Evolutionary conservation across 2,113 vertebrate genomes (phyloP), one percentile per base, ranked within the genome.

Genomic region (Tringa solitaria): DNA sequence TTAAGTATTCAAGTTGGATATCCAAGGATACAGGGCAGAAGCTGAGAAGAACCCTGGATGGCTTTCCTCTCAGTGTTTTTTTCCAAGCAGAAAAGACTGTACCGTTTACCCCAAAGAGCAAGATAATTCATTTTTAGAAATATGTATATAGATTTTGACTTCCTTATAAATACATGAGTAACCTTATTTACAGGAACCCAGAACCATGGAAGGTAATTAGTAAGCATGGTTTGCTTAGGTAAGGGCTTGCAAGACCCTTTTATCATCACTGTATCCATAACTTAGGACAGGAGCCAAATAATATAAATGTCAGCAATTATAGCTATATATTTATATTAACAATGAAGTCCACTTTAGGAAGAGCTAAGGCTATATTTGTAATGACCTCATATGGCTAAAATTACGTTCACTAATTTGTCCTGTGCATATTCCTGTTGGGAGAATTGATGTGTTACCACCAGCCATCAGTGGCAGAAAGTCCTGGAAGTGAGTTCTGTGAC

Each of bases 301-400:
- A 94, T 87, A 93, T 78, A 90, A 92, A 93, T 92, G 90, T 86
- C 92, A 93, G 85, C 86, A 92, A 96, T 89, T 91, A 84, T 33
- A 93, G 57, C 79, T 82, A 91, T 32, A 23, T 90, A 85, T 87
- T 95, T 88, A 46, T 91, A 93, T 94, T 92, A 94, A 95, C 80
- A 87, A 92, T 78, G 53, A 86, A 84, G 88, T 93, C 83, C 73
- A 70, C 88, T 95, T 92, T 81, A 92, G 92, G 82, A 94, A 93
- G 85, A 93, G 60, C 86, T 87, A 75, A 81, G 65, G 45, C 80
- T 86, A 6, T 83, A 43, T 87, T 90, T 76, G 73, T 90, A 79
- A 84, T 93, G 86, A 95, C 3, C 8, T 96, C 90, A 92, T 89
- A 65, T 56, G 74, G 74, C 80, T 96, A 91, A 96, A 92, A 93